phyloP scores from a whole-genome alignment of 2,797 vertebrate genomes.

The Rousettus madagascariensis region DNA sequence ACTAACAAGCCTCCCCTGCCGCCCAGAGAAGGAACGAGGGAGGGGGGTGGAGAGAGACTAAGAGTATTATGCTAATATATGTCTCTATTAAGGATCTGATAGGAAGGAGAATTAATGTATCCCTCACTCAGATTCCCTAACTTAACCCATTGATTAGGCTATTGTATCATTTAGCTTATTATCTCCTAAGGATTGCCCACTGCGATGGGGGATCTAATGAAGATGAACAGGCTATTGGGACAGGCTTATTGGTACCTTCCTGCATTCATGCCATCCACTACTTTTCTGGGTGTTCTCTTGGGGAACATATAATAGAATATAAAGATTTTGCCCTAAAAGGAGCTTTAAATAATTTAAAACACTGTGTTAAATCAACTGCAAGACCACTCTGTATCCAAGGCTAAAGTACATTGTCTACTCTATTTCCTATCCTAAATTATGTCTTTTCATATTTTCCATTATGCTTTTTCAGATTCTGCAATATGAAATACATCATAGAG shows the following conservation, averaged over 20 bases:
- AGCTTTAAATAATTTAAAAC: background rate
- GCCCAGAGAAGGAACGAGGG: background rate
- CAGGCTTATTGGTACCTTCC: background rate
- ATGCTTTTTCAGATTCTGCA: background rate
- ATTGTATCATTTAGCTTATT: background rate
- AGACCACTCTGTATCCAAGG: background rate
- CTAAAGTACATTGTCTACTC: background rate
- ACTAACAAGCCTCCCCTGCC: background rate
- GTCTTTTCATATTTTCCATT: background rate
- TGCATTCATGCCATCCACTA: background rate
- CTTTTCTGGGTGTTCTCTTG: background rate
- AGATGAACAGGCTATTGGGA: background rate
- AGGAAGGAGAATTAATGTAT: background rate
- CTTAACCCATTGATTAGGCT: background rate
- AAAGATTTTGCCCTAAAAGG: background rate
- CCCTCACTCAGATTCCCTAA: background rate
- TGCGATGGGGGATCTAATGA: background rate
- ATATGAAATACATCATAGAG: background rate
- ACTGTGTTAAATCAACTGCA: background rate
- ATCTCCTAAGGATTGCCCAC: background rate
- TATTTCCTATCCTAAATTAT: background rate
- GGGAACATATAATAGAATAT: background rate
- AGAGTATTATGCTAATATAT: background rate
- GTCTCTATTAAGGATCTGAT: background rate
- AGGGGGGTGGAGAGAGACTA: background rate